Evolutionary conservation across 2,888 invertebrate species (phyloP).

Genomic region (Yponomeuta cagnagella): DNA sequence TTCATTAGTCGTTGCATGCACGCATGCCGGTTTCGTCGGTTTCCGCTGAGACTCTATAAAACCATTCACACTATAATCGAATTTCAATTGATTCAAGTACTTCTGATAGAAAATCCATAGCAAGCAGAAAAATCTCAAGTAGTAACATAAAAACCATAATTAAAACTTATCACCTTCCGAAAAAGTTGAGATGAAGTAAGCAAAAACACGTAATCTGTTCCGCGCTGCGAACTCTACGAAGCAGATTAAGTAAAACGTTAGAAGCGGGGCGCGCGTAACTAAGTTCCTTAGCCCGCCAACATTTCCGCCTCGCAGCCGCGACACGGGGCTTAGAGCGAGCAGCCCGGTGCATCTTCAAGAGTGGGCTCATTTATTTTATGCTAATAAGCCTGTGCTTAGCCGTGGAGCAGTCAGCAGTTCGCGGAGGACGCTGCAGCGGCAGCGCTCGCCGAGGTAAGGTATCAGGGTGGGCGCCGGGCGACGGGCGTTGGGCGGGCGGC

Average conservation of each 20-base stretch:
- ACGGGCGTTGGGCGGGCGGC: slow-evolving; percentile 30
- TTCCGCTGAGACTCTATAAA: too few species aligned
- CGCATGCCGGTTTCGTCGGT: too few species aligned
- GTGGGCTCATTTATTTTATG: slow-evolving; percentile 57
- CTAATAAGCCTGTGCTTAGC: slow-evolving; percentile 57
- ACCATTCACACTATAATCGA: too few species aligned
- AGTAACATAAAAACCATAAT: slow-evolving; percentile 4
- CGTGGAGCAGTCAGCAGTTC: slow-evolving; percentile 54
- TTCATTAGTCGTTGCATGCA: too few species aligned
- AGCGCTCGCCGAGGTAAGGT: slow-evolving; percentile 17
- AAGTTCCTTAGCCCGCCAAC: slow-evolving; percentile 26
- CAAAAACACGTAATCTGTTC: slow-evolving; percentile 16
- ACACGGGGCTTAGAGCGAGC: slow-evolving; percentile 29
- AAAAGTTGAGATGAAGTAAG: slow-evolving; percentile 9
- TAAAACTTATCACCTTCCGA: slow-evolving; percentile 9
- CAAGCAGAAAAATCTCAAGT: neutral
- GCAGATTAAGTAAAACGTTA: slow-evolving; percentile 28
- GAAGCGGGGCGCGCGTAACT: slow-evolving; percentile 19
- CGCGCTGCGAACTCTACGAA: slow-evolving; percentile 15
- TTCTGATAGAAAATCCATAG: neutral
- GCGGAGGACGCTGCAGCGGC: slow-evolving; percentile 38
- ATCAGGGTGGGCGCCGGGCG: slow-evolving; percentile 16
- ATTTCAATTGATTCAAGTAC: neutral
- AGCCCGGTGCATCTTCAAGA: slow-evolving; percentile 43
- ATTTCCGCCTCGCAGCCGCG: slow-evolving; percentile 24